phyloP scores from a whole-genome alignment of 2,888 invertebrate genomes.

The Agrochola macilenta region DNA sequence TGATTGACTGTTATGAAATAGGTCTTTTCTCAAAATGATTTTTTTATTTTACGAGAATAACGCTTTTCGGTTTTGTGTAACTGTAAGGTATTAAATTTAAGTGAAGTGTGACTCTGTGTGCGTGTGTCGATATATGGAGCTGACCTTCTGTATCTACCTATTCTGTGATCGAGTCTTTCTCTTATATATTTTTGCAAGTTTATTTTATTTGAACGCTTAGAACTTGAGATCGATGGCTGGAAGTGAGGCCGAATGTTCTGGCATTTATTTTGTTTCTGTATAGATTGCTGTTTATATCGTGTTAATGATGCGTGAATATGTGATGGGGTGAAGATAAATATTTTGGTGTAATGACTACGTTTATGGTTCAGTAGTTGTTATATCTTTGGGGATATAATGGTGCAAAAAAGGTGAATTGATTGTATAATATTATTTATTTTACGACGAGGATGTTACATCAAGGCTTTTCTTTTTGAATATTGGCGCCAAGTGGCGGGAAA shows the following conservation, averaged over 20 bases:
- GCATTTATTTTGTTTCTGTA: slow-evolving; percentile 31
- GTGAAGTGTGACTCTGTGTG: neutral
- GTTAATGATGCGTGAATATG: slow-evolving; percentile 34
- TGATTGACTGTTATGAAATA: neutral
- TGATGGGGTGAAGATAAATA: slow-evolving; percentile 17
- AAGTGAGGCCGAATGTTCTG: slow-evolving; percentile 29
- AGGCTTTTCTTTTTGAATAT: too few species aligned
- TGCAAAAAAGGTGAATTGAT: too few species aligned
- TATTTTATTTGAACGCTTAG: slow-evolving; percentile 50
- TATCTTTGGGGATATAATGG: too few species aligned
- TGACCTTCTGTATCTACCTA: neutral
- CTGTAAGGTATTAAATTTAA: neutral
- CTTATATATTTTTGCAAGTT: slow-evolving; percentile 54
- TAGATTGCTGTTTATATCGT: slow-evolving; percentile 10
- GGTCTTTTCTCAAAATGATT: neutral
- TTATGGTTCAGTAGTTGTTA: neutral
- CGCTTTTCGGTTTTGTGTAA: neutral
- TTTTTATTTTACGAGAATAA: neutral
- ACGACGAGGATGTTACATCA: too few species aligned
- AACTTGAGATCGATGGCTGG: slow-evolving; percentile 35
- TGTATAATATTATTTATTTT: too few species aligned
- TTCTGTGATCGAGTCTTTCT: slow-evolving; percentile 3
- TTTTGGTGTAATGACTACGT: neutral
- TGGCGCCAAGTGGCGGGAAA: too few species aligned
- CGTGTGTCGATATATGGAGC: neutral